Evolutionary conservation across 2,113 vertebrate genomes (phyloP).

Genomic region (Dasypus novemcinctus): DNA sequence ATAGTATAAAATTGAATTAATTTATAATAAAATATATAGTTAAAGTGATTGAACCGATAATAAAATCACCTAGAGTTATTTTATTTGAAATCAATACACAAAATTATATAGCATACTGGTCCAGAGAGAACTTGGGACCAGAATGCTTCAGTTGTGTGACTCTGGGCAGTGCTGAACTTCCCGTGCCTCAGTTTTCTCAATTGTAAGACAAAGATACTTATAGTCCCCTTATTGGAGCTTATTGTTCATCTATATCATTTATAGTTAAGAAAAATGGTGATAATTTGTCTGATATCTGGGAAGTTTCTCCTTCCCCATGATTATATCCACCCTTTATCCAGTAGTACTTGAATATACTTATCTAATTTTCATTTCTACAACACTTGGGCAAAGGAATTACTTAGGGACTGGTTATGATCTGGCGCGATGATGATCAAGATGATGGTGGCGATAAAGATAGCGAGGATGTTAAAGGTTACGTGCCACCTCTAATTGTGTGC

Average conservation of each 20-base stretch:
- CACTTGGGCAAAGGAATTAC: not conserved
- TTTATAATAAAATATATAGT: not conserved
- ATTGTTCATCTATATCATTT: not conserved
- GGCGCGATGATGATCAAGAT: not conserved
- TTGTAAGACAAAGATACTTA: not conserved
- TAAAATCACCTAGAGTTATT: not conserved
- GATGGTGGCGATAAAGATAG: rapidly evolving
- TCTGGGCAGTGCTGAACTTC: not conserved
- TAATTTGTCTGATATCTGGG: not conserved
- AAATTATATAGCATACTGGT: not conserved
- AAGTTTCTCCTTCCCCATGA: not conserved
- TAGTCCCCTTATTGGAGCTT: not conserved
- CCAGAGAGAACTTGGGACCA: not conserved
- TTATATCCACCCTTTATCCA: not conserved
- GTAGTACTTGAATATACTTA: not conserved
- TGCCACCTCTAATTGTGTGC: not conserved
- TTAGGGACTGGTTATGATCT: not conserved
- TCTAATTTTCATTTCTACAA: not conserved
- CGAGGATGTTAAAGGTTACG: not conserved
- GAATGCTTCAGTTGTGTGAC: not conserved
- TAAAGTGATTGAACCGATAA: not conserved
- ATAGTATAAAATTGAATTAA: not conserved
- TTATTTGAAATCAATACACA: not conserved
- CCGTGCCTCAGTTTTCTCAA: not conserved
- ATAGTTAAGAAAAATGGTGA: not conserved